phyloP scores from a whole-genome alignment of 2,113 vertebrate species.

The Ictalurus furcatus region DNA sequence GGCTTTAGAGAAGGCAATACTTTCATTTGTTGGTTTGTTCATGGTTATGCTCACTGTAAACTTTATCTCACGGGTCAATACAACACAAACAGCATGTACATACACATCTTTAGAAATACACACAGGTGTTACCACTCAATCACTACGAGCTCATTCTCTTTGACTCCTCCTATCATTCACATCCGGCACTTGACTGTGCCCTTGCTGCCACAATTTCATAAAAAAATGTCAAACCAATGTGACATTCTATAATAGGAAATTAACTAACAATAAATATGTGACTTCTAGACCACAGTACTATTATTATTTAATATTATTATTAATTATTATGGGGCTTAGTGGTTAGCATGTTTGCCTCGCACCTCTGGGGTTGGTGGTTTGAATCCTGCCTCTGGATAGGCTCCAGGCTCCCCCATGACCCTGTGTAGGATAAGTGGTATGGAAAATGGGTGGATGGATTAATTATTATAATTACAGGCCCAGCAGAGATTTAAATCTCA shows the following conservation, averaged over 20 bases:
- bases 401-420: too few species aligned
- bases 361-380: too few species aligned
- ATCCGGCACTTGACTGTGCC: not conserved
- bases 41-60: not conserved
- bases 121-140: not conserved
- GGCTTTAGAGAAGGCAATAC: not conserved
- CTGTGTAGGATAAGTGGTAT: too few species aligned
- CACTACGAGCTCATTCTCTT: not conserved
- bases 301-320: not conserved
- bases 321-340: not conserved
- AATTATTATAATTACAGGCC: not conserved
- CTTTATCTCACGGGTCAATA: not conserved
- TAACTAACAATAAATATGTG: not conserved
- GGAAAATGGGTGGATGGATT: too few species aligned
- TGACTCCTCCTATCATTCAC: not conserved
- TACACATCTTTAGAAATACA: not conserved
- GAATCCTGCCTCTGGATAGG: too few species aligned
- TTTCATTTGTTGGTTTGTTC: not conserved
- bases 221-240: not conserved
- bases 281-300: not conserved
- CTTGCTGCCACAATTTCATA: not conserved
- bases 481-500: not conserved
- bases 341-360: too few species aligned
- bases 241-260: not conserved
- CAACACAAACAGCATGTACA: not conserved